A percentile compares a stretch with the other conserved stretches of the same genome.
These are phyloP conservation scores for Caradrina kadenii DNA, from an alignment of 2,888 invertebrate genomes.

Conservation along the genomic window DNA sequence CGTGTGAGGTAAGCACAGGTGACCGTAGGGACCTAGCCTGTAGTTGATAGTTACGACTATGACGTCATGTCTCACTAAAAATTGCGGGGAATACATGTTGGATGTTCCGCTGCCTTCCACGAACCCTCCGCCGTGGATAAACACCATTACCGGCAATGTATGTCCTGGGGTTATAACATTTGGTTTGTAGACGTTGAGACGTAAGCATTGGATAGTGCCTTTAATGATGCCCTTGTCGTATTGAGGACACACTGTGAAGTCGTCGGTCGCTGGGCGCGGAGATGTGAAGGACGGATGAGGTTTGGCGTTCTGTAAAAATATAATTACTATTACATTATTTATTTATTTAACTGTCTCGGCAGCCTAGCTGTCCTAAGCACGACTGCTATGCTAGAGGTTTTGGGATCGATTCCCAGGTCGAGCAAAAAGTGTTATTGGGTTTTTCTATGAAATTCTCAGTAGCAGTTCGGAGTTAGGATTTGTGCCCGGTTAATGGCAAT, in stretches of 20 bases:
- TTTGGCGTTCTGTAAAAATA: conserved; percentile 23
- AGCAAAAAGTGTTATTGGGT: too few species aligned
- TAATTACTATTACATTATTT: neutral
- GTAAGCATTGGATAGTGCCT: conserved; percentile 44
- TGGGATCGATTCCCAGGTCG: too few species aligned
- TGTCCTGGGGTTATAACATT: neutral
- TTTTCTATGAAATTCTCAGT: too few species aligned
- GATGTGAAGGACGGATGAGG: conserved; percentile 33
- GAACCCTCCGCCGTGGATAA: conserved; percentile 42
- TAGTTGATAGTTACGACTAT: conserved; percentile 49
- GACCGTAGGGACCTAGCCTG: conserved; percentile 47
- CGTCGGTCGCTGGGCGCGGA: conserved; percentile 10
- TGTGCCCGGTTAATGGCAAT: too few species aligned
- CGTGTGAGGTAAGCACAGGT: conserved; percentile 31
- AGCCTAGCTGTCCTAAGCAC: too few species aligned
- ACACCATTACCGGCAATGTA: conserved; percentile 46
- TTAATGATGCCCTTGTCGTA: neutral
- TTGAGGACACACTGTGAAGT: conserved; percentile 39
- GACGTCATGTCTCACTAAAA: conserved; percentile 29
- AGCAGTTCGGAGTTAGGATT: too few species aligned
- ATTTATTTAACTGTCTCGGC: too few species aligned
- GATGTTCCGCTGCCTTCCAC: conserved; percentile 5
- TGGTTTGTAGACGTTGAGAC: conserved; percentile 46
- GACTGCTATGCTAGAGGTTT: too few species aligned
- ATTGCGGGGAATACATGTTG: conserved; percentile 13